Base-by-base conservation (phyloP, 2,888 invertebrate species). In the Phortica magna region DNA sequence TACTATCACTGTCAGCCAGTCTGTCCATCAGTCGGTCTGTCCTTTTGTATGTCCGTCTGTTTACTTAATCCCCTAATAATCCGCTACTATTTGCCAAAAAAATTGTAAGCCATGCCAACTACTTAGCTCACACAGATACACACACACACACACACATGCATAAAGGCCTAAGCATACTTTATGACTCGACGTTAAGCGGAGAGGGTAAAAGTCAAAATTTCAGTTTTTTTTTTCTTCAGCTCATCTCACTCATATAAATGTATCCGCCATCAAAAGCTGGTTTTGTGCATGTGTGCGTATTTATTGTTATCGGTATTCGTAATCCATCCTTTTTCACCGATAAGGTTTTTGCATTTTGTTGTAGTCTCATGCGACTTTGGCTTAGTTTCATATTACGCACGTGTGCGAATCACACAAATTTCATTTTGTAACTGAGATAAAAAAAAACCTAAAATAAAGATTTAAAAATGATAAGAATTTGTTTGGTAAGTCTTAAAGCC, bases 141-240 rank as follows among this genome's bases (percentile, higher is more conserved):
- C 61, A 5, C 48, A 48, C 48, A 14, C 14, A 48, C 14, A 31
- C 31, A 0, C 3, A 31, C 5, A 31, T 31, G 31, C 12, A 17
- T 10, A n/a, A 10, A 9, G 3, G 64, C 42, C 68, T 17, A 41
- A 39, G 41, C 43, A 42, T 68, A 43, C 31, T 70, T 70, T 70
- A 70, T 22, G 48, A 53, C 53, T 70, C 74, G 68, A 57, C 53
- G 7, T 75, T 19, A 59, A 65, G 70, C 43, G 17, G 39, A 10
- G 67, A 74, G 39, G 19, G 55, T 78, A 73, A 81, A 79, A 85
- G 80, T 80, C 82, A 81, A 73, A 73, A 77, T 79, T 81, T 64
- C 68, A 77, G 76, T 76, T 81, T 81, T 10, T 22, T 14, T 48
- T 59, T 17, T 57, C n/a, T 39, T 17, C 39, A 41, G 31, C 39